These are phyloP conservation scores for Noturus placidus DNA, from an alignment of 2,113 vertebrate species.

Conservation along the genomic window DNA sequence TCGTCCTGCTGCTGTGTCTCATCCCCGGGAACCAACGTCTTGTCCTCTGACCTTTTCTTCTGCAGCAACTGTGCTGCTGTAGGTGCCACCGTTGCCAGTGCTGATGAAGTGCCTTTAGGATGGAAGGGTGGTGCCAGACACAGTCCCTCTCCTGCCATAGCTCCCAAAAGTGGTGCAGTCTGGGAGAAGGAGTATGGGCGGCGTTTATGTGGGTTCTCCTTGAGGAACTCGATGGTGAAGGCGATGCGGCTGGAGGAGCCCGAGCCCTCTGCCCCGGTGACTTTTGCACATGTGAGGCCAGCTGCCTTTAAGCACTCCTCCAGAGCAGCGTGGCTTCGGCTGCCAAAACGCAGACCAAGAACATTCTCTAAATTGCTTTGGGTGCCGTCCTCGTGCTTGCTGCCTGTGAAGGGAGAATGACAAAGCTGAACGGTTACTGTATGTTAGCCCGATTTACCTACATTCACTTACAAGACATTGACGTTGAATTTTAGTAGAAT, in stretches of 20 bases:
- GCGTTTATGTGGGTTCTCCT: constrained; percentile 88
- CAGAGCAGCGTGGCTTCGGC: constrained; percentile 78
- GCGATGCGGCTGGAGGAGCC: constrained; percentile 75
- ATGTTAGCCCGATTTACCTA: not conserved
- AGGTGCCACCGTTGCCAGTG: constrained; percentile 74
- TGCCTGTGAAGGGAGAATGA: constrained; percentile 72
- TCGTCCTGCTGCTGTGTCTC: constrained; percentile 79
- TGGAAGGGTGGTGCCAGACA: constrained; percentile 80
- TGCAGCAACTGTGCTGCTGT: constrained; percentile 83
- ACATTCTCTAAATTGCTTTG: constrained; percentile 97
- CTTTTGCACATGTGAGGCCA: constrained; percentile 70
- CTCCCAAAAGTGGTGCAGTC: constrained; percentile 73
- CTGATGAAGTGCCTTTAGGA: constrained; percentile 71
- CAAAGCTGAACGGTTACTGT: not conserved
- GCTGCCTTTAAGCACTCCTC: constrained; percentile 86
- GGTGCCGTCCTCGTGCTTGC: constrained; percentile 96
- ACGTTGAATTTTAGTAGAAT: not conserved
- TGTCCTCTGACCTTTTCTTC: constrained; percentile 90
- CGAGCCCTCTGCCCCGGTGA: constrained; percentile 62
- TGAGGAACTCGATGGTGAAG: constrained; percentile 94
- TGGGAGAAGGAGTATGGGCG: constrained; percentile 92
- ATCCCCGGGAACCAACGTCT: constrained; percentile 80
- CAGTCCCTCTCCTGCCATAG: constrained; percentile 76
- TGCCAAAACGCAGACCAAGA: constrained; percentile 81
- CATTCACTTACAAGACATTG: not conserved